Percentiles rank a stretch among this genome's conserved stretches.
Conservation (phyloP, 2,113 vertebrate genomes). For the Sus scrofa region DNA sequence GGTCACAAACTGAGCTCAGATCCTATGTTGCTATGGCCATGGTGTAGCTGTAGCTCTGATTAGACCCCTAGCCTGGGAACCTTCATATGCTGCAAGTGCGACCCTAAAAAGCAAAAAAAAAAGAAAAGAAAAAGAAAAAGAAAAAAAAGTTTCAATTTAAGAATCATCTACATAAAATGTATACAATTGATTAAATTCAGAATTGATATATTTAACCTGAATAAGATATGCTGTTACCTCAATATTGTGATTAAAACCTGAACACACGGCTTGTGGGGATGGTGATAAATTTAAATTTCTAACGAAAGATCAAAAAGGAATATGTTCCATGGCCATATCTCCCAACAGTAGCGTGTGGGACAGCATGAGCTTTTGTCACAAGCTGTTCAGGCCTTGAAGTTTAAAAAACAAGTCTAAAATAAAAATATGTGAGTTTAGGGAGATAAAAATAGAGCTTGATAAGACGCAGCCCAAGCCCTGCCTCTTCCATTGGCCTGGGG, state of each 20-base stretch:
- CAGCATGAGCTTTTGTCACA: slow-evolving; percentile 58
- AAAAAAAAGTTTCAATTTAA: slow-evolving; percentile 23
- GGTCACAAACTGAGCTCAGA: too few relatives aligned
- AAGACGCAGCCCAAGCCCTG: background rate
- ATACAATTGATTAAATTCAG: background rate
- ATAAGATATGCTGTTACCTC: background rate
- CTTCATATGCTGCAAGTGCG: too few relatives aligned
- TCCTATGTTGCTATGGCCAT: too few relatives aligned
- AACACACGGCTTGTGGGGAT: background rate
- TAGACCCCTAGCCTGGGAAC: too few relatives aligned
- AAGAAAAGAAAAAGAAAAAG: too few relatives aligned
- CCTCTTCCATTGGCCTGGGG: background rate
- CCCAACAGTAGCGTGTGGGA: background rate
- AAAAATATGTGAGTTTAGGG: slow-evolving; percentile 51
- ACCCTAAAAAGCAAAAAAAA: too few relatives aligned
- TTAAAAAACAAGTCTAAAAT: slow-evolving; percentile 55
- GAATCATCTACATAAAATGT: slow-evolving; percentile 20
- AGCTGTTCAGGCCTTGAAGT: slow-evolving; percentile 32
- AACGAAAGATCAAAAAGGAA: slow-evolving; percentile 60
- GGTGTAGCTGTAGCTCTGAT: too few relatives aligned
- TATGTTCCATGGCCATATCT: background rate
- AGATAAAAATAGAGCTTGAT: slow-evolving; percentile 38
- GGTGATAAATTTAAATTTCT: slow-evolving; percentile 64
- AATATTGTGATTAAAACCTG: slow-evolving; percentile 26
- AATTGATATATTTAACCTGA: slow-evolving; percentile 19